A percentile compares a stretch with the other conserved stretches of the same genome.
phyloP scores from a whole-genome alignment of 2,888 invertebrate genomes.

The Prosapia bicincta region DNA sequence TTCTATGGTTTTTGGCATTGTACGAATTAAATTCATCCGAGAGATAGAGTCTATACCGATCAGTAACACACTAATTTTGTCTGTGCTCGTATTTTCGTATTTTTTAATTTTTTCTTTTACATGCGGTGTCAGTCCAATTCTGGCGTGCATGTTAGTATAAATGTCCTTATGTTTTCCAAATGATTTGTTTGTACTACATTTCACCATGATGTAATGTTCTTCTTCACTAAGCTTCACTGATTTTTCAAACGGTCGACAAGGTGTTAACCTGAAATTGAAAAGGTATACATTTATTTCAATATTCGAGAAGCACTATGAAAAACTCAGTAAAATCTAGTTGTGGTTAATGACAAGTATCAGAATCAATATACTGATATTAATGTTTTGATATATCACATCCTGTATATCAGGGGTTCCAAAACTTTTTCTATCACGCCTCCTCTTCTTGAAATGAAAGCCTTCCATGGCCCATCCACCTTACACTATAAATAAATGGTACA shows the following conservation, averaged over 20 bases:
- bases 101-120: slow-evolving; percentile 49
- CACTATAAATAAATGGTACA: no score
- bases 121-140: slow-evolving; percentile 51
- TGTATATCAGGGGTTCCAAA: no score
- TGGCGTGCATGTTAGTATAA: slow-evolving; percentile 56
- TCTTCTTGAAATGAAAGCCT: no score
- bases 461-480: no score
- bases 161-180: slow-evolving; percentile 40
- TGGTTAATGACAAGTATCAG: no score
- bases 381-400: no score
- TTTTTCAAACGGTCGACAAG: slow-evolving; percentile 32
- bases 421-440: no score
- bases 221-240: slow-evolving; percentile 32
- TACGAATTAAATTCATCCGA: slow-evolving; percentile 67
- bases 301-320: no score
- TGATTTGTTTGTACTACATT: slow-evolving; percentile 29
- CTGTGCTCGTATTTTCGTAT: slow-evolving; percentile 5
- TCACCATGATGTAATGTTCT: slow-evolving; percentile 35
- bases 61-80: slow-evolving; percentile 62
- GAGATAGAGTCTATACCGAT: slow-evolving; percentile 86
- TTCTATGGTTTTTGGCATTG: slow-evolving; percentile 67
- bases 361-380: no score
- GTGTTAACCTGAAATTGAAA: slow-evolving; percentile 32
- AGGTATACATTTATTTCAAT: no score
- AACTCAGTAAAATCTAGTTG: no score